Evolutionary conservation across 2,888 invertebrate genomes (phyloP), one percentile per base, ranked within the genome.

Genomic region (Amphipoea lucens): DNA sequence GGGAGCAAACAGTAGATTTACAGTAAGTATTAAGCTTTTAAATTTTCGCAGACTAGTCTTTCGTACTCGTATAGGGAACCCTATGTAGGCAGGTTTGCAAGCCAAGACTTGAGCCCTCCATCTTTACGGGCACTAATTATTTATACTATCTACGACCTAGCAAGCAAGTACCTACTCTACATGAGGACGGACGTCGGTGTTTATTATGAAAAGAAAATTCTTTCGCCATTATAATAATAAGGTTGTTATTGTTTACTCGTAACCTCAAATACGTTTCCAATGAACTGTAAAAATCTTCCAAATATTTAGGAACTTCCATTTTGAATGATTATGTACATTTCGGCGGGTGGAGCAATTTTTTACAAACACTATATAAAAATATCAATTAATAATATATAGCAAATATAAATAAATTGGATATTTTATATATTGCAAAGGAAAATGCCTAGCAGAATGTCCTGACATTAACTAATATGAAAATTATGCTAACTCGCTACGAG

Each of bases 391-490:
- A 62, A 57, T 14, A 57, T 14, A 42, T 42, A 48, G 11, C 17
- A 51, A 72, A 81, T 40, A 60, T 85, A 57, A 57, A 80, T 84
- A 48, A 36, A 57, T 69, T 69, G 51, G 14, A 6, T 65, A 68
- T 85, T 84, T 85, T 69, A 51, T 69, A 81, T 45, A 71, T 29
- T 70, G 67, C 60, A 42, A 66, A 85, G 76, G 74, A 70, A 76
- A 81, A 87, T 77, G 62, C 66, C 60, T 74, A 71, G 79, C 78
- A 48, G 66, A 84, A 81, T 78, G 73, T 84, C 63, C 77, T 88
- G 90, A 85, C 90, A 90, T 90, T 88, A 87, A 90, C 87, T 83
- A 89, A 92, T 91, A 89, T 77, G 90, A 89, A 86, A 90, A 92
- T 91, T 91, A 90, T 90, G 85, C 87, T 84, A 85, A 89, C 82